Evolutionary conservation across 2,888 invertebrate species (phyloP), one percentile per base, ranked within the genome.

Genomic region (Scaptomyza flava): DNA sequence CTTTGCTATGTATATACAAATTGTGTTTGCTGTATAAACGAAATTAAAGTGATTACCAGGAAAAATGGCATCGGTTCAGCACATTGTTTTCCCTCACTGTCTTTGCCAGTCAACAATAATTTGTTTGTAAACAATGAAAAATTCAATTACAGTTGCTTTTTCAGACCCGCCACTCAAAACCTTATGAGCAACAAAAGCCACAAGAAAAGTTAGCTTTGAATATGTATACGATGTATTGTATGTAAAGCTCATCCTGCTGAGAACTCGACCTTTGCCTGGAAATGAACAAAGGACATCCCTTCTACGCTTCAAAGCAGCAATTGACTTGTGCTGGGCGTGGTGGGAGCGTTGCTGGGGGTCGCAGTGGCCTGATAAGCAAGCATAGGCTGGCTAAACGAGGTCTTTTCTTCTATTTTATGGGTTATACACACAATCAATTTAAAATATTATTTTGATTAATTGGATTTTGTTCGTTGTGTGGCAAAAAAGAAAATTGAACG

Each of bases 51-150:
- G 70, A 77, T 77, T 70, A 64, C 47, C 8, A 30, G 42, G 46
- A 54, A 58, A 57, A 60, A 50, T 53, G 53, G 30, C 60, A 53
- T 58, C 51, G 66, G 56, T 41, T 38, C 23, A 43, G 27, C 54
- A 65, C 47, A 67, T 72, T 75, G 67, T 75, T 41, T 63, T 61
- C 33, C 69, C 45, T 53, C 41, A 30, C 54, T 69, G 66, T 72
- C 81, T 17, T 66, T 75, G 65, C 61, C 50, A 75, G 77, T 46
- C 81, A 83, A 83, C 79, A 78, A 84, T 71, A 79, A 72, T 81
- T 87, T 82, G 84, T 81, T 79, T 73, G 70, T 76, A 76, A 84
- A 87, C 81, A 87, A 81, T 70, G 75, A 62, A 59, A 80, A 84
- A 82, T 87, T 82, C 80, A 82, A 87, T 82, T 82, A 82, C 76